These are phyloP conservation scores for Pteropus rufus DNA, from an alignment of 2,797 vertebrate genomes.

Conservation along the genomic window DNA sequence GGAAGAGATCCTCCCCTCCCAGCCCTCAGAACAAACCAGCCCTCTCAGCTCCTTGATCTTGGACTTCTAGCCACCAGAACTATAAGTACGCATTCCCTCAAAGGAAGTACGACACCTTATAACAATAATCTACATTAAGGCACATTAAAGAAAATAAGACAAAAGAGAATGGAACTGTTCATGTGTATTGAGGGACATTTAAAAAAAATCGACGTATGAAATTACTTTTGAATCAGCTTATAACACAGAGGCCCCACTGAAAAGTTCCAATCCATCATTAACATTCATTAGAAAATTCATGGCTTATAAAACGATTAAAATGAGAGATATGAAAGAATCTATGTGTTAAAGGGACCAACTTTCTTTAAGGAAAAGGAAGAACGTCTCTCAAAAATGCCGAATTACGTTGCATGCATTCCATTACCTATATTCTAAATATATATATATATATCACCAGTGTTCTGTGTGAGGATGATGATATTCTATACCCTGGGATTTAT, in stretches of 20 bases:
- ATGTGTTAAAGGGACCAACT: not conserved
- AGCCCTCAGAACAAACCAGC: not conserved
- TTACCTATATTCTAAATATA: not conserved
- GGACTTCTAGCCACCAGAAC: not conserved
- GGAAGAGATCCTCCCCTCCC: not conserved
- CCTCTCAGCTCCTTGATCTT: not conserved
- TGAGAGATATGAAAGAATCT: not conserved
- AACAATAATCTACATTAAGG: not conserved
- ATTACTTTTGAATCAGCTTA: not conserved
- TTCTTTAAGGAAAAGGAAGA: constrained; percentile 1
- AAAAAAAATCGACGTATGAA: fast-evolving
- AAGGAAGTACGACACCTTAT: not conserved
- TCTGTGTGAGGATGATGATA: not conserved
- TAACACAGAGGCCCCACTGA: not conserved
- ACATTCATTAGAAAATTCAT: not conserved
- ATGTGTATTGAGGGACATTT: not conserved
- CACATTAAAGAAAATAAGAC: not conserved
- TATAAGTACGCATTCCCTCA: not conserved
- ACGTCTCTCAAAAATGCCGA: not conserved
- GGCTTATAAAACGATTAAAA: not conserved
- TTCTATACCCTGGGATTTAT: not conserved
- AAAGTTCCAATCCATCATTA: not conserved
- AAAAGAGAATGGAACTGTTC: not conserved
- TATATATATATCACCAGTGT: not conserved
- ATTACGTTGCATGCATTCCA: not conserved